Percentiles rank a stretch among this genome's conserved stretches.
Evolutionary conservation across 2,113 vertebrate genomes (phyloP).

Genomic region (Osmerus mordax): DNA sequence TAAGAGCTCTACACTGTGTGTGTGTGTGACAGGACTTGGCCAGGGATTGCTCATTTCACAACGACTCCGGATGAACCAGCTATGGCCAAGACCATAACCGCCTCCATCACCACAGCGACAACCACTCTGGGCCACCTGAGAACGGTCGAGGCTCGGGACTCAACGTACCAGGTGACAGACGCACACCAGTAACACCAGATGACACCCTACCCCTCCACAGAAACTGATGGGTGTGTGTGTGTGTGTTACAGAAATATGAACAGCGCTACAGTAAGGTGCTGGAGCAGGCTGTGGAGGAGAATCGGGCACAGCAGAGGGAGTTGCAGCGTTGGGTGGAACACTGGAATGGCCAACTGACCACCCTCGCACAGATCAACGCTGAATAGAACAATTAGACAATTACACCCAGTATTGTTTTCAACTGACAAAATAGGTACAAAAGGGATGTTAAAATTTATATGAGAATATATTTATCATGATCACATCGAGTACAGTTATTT

Average conservation of each 20-base stretch:
- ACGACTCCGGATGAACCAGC: slow-evolving; percentile 30
- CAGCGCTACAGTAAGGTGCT: slow-evolving; percentile 28
- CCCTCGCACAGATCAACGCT: no score
- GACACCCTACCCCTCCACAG: background rate
- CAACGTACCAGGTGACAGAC: slow-evolving; percentile 60
- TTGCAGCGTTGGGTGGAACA: slow-evolving; percentile 32
- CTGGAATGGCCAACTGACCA: slow-evolving; percentile 34
- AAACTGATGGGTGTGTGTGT: background rate
- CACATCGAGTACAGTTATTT: no score
- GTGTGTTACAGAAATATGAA: slow-evolving; percentile 30
- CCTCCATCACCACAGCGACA: slow-evolving; percentile 75
- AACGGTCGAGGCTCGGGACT: slow-evolving; percentile 67
- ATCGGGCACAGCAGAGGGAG: slow-evolving; percentile 12
- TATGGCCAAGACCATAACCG: slow-evolving; percentile 62
- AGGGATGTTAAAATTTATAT: no score
- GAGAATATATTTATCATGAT: no score
- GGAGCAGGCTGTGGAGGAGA: slow-evolving; percentile 8
- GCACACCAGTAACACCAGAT: background rate
- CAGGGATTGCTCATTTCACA: slow-evolving; percentile 69
- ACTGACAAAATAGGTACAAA: no score
- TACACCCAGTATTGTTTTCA: no score
- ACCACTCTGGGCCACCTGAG: slow-evolving; percentile 72
- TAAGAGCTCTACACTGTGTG: background rate
- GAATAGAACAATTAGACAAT: no score
- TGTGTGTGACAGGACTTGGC: slow-evolving; percentile 72